These are phyloP conservation scores for Aradus depressus DNA, from an alignment of 2,888 invertebrate genomes.

Conservation along the genomic window DNA sequence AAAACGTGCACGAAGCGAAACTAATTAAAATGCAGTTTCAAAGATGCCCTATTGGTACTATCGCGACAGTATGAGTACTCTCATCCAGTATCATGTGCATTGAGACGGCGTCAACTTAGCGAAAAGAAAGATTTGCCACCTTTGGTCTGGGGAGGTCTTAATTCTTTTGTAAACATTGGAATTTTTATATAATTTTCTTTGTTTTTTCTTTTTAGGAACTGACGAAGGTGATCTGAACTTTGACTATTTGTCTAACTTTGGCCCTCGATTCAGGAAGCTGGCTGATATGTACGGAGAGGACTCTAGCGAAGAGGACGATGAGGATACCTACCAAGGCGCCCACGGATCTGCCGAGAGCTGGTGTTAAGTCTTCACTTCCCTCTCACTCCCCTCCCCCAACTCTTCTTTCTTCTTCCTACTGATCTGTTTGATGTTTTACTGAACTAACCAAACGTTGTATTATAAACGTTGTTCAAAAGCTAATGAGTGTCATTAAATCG, in stretches of 20 bases:
- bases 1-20: too few relatives aligned
- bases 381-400: neutral
- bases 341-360: slow-evolving; percentile 60
- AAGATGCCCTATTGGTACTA: too few relatives aligned
- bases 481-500: too few relatives aligned
- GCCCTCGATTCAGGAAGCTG: slow-evolving; percentile 87
- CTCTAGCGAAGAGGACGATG: slow-evolving; percentile 69
- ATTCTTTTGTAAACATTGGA: neutral
- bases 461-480: too few relatives aligned
- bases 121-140: neutral
- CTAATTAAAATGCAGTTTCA: too few relatives aligned
- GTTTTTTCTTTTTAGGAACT: slow-evolving; percentile 45
- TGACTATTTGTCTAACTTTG: slow-evolving; percentile 88
- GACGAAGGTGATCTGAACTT: slow-evolving; percentile 89
- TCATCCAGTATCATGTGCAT: too few relatives aligned
- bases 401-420: too few relatives aligned
- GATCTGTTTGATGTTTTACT: too few relatives aligned
- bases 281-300: slow-evolving; percentile 92
- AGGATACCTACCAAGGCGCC: slow-evolving; percentile 59
- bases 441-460: too few relatives aligned
- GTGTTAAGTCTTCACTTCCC: slow-evolving; percentile 46
- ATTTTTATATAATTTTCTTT: slow-evolving; percentile 4
- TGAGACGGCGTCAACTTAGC: neutral
- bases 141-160: neutral
- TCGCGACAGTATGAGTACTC: too few relatives aligned